Evolutionary conservation across 2,797 vertebrate genomes (phyloP), one percentile per base, ranked within the genome.

Genomic region (Pampus argenteus): DNA sequence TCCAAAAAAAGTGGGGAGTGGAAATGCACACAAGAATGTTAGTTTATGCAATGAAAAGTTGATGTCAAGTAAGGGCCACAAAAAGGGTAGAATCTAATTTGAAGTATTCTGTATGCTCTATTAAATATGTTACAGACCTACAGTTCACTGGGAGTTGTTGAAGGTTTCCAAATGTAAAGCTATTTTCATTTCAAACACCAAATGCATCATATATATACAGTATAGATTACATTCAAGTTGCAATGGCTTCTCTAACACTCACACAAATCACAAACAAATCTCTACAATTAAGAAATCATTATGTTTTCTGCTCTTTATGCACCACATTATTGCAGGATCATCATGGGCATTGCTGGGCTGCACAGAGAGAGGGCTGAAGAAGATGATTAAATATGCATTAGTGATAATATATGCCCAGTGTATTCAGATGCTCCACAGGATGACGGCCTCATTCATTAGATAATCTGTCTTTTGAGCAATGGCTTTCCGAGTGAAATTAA

Each of bases 351-450:
- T 56, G 20, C 66, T 17, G 23, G 36, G 58, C 66, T 36, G 34
- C 73, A 66, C 49, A 36, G 10, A 48, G 58, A 74, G 75, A 13
- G 20, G 23, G 44, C 44, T 42, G 60, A 59, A 59, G 20, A 58
- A 47, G 60, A 76, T 51, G 25, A 71, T 85, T 57, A 82, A 80
- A 69, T 74, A 76, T 78, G 40, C 60, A 81, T 81, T 72, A 65
- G 52, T 2, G 4, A 49, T 81, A 78, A 82, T 78, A 73, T 68
- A 81, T 67, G 71, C 51, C 72, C 67, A 61, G 42, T 66, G 45
- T 69, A 71, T 83, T 85, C 54, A 66, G 66, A 63, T 55, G 47
- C 45, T 69, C 26, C 47, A 22, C 31, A 54, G 14, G 48, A 31
- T 71, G 73, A 76, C 60, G 56, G 49, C 36, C 51, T 73, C 25